Conservation (phyloP, 2,113 vertebrate genomes). For the Nycticorax nycticorax region DNA sequence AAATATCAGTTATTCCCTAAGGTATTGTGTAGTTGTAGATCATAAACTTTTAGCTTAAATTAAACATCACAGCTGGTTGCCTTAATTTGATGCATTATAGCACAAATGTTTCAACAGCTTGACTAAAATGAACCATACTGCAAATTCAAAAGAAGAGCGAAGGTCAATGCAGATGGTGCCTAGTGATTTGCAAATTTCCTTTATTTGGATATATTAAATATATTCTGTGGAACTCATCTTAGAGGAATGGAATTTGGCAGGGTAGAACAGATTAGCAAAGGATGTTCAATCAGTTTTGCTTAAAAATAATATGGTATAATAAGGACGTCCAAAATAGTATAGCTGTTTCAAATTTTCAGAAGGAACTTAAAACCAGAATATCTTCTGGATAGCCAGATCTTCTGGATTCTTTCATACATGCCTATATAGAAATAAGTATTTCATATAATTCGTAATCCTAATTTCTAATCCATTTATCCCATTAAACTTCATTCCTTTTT, state of each 20-base stretch:
- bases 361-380: not conserved
- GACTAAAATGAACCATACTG: constrained; percentile 74
- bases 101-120: constrained; percentile 81
- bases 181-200: constrained; percentile 60
- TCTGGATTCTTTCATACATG: not conserved
- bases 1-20: constrained; percentile 64
- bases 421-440: not conserved
- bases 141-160: constrained; percentile 57
- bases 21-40: constrained; percentile 72
- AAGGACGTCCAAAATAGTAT: not conserved
- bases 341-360: not conserved
- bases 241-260: constrained; percentile 13
- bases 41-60: constrained; percentile 79
- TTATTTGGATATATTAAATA: constrained; percentile 47
- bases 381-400: not conserved
- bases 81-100: constrained; percentile 78
- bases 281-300: not conserved
- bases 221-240: constrained; percentile 7
- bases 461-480: not conserved
- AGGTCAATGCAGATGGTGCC: constrained; percentile 60
- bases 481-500: not conserved
- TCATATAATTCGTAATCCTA: not conserved
- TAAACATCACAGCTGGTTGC: constrained; percentile 80
- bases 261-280: not conserved
- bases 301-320: not conserved